Evolutionary conservation across 2,888 invertebrate species (phyloP), one percentile per base, ranked within the genome.

Genomic region (Lampropteryx suffumata): DNA sequence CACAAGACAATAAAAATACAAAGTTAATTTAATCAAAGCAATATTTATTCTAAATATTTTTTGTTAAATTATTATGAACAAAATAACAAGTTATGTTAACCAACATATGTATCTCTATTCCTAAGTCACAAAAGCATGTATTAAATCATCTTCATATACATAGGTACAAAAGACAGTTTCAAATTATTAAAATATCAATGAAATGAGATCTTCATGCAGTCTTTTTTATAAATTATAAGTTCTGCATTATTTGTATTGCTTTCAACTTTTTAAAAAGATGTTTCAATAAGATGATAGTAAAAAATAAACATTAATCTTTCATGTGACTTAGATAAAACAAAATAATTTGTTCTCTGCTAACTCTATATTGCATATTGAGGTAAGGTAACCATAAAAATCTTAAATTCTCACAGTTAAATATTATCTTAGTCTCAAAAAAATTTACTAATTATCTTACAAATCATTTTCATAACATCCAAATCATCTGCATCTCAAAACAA

Each of bases 61-160:
- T 79, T 78, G 74, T 77, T 78, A 81, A 81, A 72, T 67, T 79
- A 76, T 77, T 79, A 78, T 74, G 82, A 74, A 75, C 67, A 82
- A 84, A 84, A 76, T 82, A 88, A 88, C 84, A 85, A 86, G 83
- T n/a, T 81, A 81, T 84, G 82, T 82, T 83, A 88, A 88, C 86
- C 85, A 88, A 85, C 79, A 81, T 83, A 82, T 78, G 77, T 77
- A 81, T 75, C 73, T 76, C 73, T 76, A 78, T 77, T 73, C 75
- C 85, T 82, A 86, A 85, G 84, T 83, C 84, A 84, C 87, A 82
- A 76, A 76, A 79, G 79, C 79, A 55, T 21, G 45, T 34, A 29
- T 43, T 12, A 28, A 43, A 44, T 40, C 17, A 50, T 50, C 17
- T 49, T 33, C 50, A 40, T 33, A n/a, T 13, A 37, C 13, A 51